Conservation (phyloP, 2,888 invertebrate genomes). For the Agrochola lychnidis region DNA sequence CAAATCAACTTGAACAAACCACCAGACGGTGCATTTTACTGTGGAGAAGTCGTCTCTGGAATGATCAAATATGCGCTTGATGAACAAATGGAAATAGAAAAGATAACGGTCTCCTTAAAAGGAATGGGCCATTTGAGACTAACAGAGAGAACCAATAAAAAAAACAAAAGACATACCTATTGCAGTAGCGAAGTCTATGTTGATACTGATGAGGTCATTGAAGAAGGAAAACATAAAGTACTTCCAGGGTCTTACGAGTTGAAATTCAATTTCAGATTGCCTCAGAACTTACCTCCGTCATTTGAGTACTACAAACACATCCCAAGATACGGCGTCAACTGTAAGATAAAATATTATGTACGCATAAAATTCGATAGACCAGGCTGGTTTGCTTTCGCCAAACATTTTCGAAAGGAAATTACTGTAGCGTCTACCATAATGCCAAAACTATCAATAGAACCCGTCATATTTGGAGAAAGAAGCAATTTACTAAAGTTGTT, state of each 20-base stretch:
- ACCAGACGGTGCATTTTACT: constrained; percentile 64
- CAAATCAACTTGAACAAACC: constrained; percentile 71
- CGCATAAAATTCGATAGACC: constrained; percentile 72
- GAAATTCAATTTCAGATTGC: constrained; percentile 69
- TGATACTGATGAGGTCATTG: constrained; percentile 40
- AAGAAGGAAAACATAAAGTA: constrained; percentile 41
- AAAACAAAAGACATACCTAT: constrained; percentile 29
- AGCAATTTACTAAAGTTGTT: constrained; percentile 71
- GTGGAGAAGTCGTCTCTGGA: constrained; percentile 71
- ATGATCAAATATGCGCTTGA: constrained; percentile 72
- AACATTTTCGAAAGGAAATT: constrained; percentile 70
- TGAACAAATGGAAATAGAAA: constrained; percentile 67
- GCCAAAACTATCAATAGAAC: constrained; percentile 64
- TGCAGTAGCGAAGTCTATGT: constrained; percentile 38
- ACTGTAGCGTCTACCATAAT: constrained; percentile 67
- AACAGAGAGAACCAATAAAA: constrained; percentile 21
- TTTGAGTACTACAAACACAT: constrained; percentile 53
- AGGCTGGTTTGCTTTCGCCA: constrained; percentile 68
- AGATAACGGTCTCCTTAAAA: constrained; percentile 58
- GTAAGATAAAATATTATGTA: constrained; percentile 71
- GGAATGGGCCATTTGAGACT: constrained; percentile 45
- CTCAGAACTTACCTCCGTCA: constrained; percentile 68
- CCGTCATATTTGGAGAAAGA: constrained; percentile 66
- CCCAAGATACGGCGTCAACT: constrained; percentile 50
- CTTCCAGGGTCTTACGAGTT: constrained; percentile 64